Evolutionary conservation across 2,113 vertebrate genomes (phyloP).

Genomic region (Callaeas wilsoni): DNA sequence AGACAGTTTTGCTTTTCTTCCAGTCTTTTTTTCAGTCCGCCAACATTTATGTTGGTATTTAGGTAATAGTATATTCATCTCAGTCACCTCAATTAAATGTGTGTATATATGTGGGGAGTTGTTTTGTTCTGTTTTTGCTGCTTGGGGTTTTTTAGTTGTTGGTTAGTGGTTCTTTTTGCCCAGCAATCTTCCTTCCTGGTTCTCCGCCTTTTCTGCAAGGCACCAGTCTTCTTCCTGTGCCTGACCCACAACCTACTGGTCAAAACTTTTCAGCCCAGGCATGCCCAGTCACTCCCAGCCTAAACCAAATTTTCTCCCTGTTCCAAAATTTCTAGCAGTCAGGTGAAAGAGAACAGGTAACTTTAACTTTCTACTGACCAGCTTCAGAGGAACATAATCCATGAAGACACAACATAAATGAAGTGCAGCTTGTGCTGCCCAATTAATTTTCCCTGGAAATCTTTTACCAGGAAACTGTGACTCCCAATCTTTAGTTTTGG

Average conservation of each 20-base stretch:
- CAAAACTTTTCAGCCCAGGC: neutral
- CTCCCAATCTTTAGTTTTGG: neutral
- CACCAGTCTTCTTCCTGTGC: neutral
- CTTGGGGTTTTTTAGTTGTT: too few relatives aligned
- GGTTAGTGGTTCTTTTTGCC: neutral
- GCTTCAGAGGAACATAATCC: neutral
- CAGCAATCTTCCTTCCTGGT: neutral
- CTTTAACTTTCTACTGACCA: neutral
- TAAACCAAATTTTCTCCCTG: neutral
- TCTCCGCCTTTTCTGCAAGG: neutral
- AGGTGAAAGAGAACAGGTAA: neutral
- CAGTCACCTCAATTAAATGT: neutral
- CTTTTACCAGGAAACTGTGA: neutral
- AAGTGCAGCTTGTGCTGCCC: neutral
- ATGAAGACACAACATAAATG: neutral
- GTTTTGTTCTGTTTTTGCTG: neutral
- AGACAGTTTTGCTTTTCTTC: neutral
- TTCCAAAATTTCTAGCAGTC: neutral
- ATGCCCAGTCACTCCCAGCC: neutral
- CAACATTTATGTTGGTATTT: neutral
- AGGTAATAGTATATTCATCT: neutral
- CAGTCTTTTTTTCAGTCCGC: neutral
- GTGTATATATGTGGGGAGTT: rapidly evolving
- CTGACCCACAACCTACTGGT: neutral
- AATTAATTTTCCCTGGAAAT: neutral